Percentiles rank a stretch among this genome's conserved stretches.
Conservation (phyloP, 2,888 invertebrate genomes). For the Seladonia tumulorum region DNA sequence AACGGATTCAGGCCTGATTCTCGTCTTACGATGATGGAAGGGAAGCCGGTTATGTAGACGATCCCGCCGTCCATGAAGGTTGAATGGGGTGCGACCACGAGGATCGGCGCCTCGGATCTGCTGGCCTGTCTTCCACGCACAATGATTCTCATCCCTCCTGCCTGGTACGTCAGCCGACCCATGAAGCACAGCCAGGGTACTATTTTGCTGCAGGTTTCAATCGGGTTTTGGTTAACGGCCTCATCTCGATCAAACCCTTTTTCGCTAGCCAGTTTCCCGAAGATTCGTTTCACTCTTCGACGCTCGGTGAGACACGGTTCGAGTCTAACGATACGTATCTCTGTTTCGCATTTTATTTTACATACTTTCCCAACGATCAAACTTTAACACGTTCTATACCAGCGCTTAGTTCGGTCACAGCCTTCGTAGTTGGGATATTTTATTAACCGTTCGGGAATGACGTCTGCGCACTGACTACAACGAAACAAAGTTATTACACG, state of each 20-base stretch:
- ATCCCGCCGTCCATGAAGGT: slow-evolving; percentile 95
- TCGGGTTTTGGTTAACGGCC: slow-evolving; percentile 63
- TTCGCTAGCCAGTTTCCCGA: background rate
- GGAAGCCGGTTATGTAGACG: slow-evolving; percentile 92
- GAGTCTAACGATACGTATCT: background rate
- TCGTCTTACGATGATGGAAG: slow-evolving; percentile 93
- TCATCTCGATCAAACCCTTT: slow-evolving; percentile 3
- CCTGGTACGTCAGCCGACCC: slow-evolving; percentile 90
- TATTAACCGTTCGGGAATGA: background rate
- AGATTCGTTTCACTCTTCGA: background rate
- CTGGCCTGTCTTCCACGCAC: slow-evolving; percentile 91
- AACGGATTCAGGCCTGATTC: slow-evolving; percentile 92
- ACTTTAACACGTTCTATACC: background rate
- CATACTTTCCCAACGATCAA: background rate
- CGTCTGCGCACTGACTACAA: background rate
- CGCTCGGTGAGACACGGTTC: background rate
- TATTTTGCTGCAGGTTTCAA: slow-evolving; percentile 81
- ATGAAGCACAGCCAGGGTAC: slow-evolving; percentile 89
- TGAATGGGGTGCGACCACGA: slow-evolving; percentile 95
- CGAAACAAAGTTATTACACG: background rate
- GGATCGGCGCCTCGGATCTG: slow-evolving; percentile 92
- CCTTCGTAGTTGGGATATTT: background rate
- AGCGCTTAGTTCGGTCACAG: background rate
- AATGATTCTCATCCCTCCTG: slow-evolving; percentile 91
- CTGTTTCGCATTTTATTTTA: background rate